Base-by-base conservation (phyloP, 1,140 invertebrate genomes). In the Diplogasteroides magnus region DNA sequence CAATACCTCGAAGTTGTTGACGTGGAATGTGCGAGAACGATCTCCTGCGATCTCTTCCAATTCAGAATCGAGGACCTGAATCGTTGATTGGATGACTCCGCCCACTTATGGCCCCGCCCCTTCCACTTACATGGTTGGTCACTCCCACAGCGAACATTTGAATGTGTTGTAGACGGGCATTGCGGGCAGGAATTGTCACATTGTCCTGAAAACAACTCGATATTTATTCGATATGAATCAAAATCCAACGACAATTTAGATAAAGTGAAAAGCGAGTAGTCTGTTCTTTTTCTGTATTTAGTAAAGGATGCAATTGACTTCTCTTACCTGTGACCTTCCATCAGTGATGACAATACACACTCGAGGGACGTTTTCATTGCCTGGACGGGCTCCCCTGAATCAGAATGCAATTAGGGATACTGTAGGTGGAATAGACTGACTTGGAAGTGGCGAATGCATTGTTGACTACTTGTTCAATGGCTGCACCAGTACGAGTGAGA, bases 271-370 rank as follows among this genome's bases (percentile, higher is more conserved):
- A 23, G 59, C 11, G 59, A 61, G 15, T 13, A n/a, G 23, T 61
- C 23, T 23, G 55, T 56, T 56, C 23, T 56, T 56, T 23, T n/a
- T 1, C 19, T 57, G 23, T 6, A 56, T 66, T 63, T 37, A 0
- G 0, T 14, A 15, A 15, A 15, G 14, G 60, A 25, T 25, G 25
- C 14, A 25, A 15, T 25, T 61, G n/a, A 15, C 60, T 11, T 31
- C 6, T 25, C 67, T 55, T 29, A 69, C 68, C 68, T 69, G 72
- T 23, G 64, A 68, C 62, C 73, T 61, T 62, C 79, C 80, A 71
- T 82, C 80, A 55, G 81, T 83, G 57, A 82, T 80, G n/a, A 82
- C 82, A 66, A 82, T 82, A 83, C 82, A 25, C 77, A 72, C 27
- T 68, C 75, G 25, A 27, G 48, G 65, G 58, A 81, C 79, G 31